Conservation (phyloP, 2,797 vertebrate genomes). For the Hapalemur alaotrensis region DNA sequence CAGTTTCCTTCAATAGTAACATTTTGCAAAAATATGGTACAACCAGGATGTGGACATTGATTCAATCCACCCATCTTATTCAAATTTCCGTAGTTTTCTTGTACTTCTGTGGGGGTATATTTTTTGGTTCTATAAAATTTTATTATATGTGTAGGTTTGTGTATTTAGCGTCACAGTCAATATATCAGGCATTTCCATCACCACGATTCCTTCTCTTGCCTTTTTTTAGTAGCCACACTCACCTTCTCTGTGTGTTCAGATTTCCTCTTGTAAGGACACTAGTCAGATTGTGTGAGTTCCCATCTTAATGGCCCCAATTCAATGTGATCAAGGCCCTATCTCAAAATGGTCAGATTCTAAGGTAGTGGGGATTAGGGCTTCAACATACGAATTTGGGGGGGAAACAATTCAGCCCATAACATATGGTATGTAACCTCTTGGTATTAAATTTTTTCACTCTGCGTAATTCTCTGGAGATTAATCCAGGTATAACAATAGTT, state of each 20-base stretch:
- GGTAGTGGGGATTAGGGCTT: neutral
- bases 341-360: neutral
- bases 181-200: neutral
- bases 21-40: neutral
- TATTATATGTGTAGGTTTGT: neutral
- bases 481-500: neutral
- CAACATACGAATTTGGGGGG: neutral
- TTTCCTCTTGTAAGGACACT: neutral
- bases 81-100: neutral
- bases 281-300: too few species aligned
- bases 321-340: neutral
- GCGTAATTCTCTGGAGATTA: neutral
- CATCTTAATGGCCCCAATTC: neutral
- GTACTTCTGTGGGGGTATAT: neutral
- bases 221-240: neutral
- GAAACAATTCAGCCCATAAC: neutral
- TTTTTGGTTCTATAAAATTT: neutral
- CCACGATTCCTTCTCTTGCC: neutral
- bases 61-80: neutral
- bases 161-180: neutral
- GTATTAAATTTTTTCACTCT: neutral
- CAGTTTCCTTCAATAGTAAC: neutral
- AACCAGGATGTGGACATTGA: neutral
- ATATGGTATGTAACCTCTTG: neutral
- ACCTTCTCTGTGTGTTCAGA: neutral